Percentiles rank a stretch among this genome's conserved stretches.
These are phyloP conservation scores for Sclerurus mexicanus DNA, from an alignment of 2,113 vertebrate genomes.

Conservation along the genomic window DNA sequence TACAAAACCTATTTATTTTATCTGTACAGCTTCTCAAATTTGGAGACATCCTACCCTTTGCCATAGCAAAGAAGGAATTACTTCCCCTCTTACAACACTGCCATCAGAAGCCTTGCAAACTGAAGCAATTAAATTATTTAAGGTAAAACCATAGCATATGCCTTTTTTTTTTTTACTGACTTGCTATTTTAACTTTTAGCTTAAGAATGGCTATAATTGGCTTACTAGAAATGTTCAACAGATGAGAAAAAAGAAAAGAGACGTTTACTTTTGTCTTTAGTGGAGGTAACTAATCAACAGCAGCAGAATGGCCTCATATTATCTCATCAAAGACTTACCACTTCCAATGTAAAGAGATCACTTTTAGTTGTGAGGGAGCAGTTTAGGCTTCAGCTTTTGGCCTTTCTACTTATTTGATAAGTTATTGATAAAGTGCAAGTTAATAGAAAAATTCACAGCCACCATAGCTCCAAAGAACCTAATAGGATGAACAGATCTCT, in stretches of 20 bases:
- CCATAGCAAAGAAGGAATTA: conserved; percentile 93
- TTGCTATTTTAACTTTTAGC: not conserved
- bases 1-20: not conserved
- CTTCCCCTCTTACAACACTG: conserved; percentile 90
- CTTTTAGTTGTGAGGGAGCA: not conserved
- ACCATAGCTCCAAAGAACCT: not conserved
- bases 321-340: not conserved
- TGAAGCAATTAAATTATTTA: conserved; percentile 96
- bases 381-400: not conserved
- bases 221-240: not conserved
- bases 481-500: not conserved
- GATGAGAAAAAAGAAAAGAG: not conserved
- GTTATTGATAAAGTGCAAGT: not conserved
- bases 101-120: conserved; percentile 96
- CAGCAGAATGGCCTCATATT: not conserved
- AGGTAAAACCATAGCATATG: conserved; percentile 75
- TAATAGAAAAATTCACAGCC: not conserved
- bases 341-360: not conserved
- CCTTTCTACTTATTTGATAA: not conserved
- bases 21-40: conserved; percentile 82
- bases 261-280: not conserved
- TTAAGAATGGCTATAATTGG: not conserved
- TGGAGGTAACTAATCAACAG: not conserved
- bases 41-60: conserved; percentile 93
- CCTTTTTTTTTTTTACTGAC: not conserved